These are phyloP conservation scores for Ptilorrhoa leucosticta DNA, from an alignment of 2,113 vertebrate species.

Conservation along the genomic window DNA sequence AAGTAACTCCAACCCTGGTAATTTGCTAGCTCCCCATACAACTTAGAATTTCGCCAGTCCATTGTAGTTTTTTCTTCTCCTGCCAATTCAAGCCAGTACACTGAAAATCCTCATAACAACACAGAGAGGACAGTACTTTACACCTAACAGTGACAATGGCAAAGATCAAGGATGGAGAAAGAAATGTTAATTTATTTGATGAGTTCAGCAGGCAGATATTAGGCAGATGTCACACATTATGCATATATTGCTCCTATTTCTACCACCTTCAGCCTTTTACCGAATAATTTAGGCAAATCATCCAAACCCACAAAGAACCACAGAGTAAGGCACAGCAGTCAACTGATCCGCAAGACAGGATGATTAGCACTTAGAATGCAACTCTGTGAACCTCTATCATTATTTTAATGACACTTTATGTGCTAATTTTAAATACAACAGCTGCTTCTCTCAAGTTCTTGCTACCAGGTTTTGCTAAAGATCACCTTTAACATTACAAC, in stretches of 20 bases:
- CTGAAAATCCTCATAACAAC: background rate
- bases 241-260: background rate
- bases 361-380: slow-evolving; percentile 1
- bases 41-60: background rate
- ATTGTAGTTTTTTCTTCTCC: background rate
- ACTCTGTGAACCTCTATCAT: background rate
- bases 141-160: background rate
- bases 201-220: slow-evolving; percentile 21
- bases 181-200: slow-evolving; percentile 35
- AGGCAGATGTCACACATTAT: slow-evolving; percentile 19
- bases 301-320: background rate
- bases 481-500: slow-evolving; percentile 28
- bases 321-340: slow-evolving; percentile 18
- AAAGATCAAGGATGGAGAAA: background rate
- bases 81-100: background rate
- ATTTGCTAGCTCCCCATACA: background rate
- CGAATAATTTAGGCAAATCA: background rate
- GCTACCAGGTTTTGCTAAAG: slow-evolving; percentile 26
- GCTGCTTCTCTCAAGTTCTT: slow-evolving; percentile 34
- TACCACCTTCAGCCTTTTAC: background rate
- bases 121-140: background rate
- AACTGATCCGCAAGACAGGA: background rate
- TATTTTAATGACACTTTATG: slow-evolving; percentile 21
- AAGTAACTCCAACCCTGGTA: background rate
- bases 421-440: slow-evolving; percentile 43